A percentile compares a stretch with the other conserved stretches of the same genome.
phyloP scores from a whole-genome alignment of 2,113 vertebrate genomes.

The Carassius auratus region DNA sequence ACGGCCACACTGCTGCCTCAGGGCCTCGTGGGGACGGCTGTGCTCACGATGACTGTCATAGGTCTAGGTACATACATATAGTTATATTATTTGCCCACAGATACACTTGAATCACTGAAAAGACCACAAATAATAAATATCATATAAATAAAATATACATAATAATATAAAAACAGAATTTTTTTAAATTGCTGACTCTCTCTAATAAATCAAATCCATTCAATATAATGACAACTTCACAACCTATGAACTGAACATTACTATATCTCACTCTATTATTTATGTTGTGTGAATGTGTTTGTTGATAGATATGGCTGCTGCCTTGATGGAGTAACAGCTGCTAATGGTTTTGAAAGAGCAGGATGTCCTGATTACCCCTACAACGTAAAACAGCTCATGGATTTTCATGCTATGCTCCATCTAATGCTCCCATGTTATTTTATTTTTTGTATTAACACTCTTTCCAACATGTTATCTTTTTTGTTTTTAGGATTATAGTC shows the following conservation, averaged over 20 bases:
- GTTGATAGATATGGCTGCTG: slow-evolving; percentile 87
- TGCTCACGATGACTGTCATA: slow-evolving; percentile 70
- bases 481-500: slow-evolving; percentile 43
- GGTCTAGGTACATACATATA: slow-evolving; percentile 75
- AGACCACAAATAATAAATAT: neutral
- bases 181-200: too few relatives aligned
- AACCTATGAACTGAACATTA: neutral
- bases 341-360: slow-evolving; percentile 77
- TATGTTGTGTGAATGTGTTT: neutral
- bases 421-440: neutral
- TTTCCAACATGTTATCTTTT: slow-evolving; percentile 11
- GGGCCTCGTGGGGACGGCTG: slow-evolving; percentile 83
- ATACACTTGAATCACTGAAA: neutral
- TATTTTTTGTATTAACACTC: neutral
- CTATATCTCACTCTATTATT: neutral
- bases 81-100: neutral
- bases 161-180: too few relatives aligned
- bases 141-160: too few relatives aligned
- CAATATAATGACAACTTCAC: neutral
- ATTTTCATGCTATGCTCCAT: neutral
- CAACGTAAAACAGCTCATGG: slow-evolving; percentile 27
- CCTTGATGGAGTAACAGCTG: slow-evolving; percentile 82
- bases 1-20: slow-evolving; percentile 74
- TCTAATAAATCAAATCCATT: neutral
- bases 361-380: slow-evolving; percentile 76